Base-by-base conservation (phyloP, 1,140 invertebrate species). In the Drosophila quadrilineata region DNA sequence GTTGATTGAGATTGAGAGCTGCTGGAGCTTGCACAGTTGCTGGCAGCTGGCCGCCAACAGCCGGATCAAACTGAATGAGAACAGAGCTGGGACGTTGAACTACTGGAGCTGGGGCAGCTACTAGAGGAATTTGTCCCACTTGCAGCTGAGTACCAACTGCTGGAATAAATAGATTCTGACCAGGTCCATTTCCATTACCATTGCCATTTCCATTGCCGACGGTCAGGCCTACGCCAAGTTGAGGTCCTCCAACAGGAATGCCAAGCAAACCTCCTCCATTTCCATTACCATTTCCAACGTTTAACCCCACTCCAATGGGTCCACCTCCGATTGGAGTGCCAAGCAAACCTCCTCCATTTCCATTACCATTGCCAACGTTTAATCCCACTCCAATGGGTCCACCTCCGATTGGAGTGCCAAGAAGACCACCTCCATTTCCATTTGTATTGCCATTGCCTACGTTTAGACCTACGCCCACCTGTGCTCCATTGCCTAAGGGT, bases 141-240 rank as follows among this genome's bases (percentile, higher is more conserved):
- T 14, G 29, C 12, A 54, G 14, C 26, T 72, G 72, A 4, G 17
- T 54, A 1, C 40, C 36, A 0, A 58, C 31, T 2, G 71, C 43
- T 6, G 71, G 71, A 19, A 33, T 35, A 28, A 62, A 58, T 3
- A 58, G 46, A 28, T 75, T 75, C 19, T 68, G 56, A 45, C 67
- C 67, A 21, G 59, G 63, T 14, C 14, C 40, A 19, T 19, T 48
- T 4, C 56, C 68, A 31, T 48, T 66, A 28, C 21, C 21, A 46
- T 28, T 48, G 43, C 41, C 41, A 45, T 49, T 59, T 3, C 57
- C 48, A 24, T 16, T 31, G 9, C 46, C 49, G 2, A 52, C 2
- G 16, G 33, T 35, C 8, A 43, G 46, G 6, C 41, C 41, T 8
- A 52, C 62, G 3, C 48, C 56, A 8, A 73, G 33, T 14, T 75